phyloP scores from a whole-genome alignment of 2,888 invertebrate genomes.

The Nebria salina region DNA sequence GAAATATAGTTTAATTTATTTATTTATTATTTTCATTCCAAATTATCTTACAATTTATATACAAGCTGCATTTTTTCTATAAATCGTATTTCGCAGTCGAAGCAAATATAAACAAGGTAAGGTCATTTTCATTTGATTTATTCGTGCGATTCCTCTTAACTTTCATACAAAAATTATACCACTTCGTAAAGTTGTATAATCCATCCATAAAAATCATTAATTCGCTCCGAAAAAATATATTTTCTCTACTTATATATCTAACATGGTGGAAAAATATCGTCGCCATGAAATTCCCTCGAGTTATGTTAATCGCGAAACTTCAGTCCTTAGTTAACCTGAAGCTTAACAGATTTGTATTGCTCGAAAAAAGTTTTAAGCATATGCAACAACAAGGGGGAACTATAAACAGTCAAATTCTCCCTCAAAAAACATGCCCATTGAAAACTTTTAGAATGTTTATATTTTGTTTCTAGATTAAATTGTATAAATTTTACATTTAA shows the following conservation, averaged over 20 bases:
- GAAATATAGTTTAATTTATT: too few relatives aligned
- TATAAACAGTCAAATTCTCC: neutral
- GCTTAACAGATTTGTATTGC: slow-evolving; percentile 35
- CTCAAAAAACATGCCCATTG: neutral
- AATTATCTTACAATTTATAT: too few relatives aligned
- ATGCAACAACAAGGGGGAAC: slow-evolving; percentile 17
- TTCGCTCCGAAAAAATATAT: slow-evolving; percentile 16
- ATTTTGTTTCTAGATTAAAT: neutral
- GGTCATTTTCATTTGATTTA: too few relatives aligned
- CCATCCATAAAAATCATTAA: neutral
- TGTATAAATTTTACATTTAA: neutral
- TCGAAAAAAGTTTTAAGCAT: slow-evolving; percentile 36
- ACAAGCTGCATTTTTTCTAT: too few relatives aligned
- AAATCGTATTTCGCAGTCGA: too few relatives aligned
- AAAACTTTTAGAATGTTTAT: neutral
- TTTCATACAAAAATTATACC: neutral
- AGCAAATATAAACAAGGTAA: too few relatives aligned
- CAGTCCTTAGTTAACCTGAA: slow-evolving; percentile 29
- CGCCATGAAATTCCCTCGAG: slow-evolving; percentile 31
- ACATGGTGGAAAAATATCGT: neutral
- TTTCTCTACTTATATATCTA: neutral
- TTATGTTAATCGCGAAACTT: slow-evolving; percentile 35
- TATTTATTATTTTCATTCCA: too few relatives aligned
- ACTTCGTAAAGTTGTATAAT: neutral
- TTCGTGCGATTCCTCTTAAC: neutral